phyloP scores from a whole-genome alignment of 2,113 vertebrate genomes.

The Ageneiosus marmoratus region DNA sequence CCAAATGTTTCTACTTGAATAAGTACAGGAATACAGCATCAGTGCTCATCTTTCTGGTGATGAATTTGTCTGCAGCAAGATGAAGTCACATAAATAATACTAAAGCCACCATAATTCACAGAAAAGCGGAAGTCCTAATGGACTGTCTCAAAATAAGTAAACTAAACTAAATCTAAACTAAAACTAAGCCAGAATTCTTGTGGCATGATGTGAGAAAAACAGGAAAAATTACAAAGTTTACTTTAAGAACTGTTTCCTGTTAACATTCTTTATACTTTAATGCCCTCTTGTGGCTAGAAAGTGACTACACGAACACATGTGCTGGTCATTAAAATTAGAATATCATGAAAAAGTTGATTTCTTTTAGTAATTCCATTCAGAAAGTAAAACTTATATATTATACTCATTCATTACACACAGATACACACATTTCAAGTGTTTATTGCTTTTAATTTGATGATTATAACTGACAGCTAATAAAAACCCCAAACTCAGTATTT shows the following conservation, averaged over 20 bases:
- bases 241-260: background rate
- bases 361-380: no score
- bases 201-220: background rate
- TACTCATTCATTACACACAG: no score
- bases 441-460: no score
- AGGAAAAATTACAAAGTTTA: background rate
- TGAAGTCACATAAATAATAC: slow-evolving; percentile 4
- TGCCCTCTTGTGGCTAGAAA: slow-evolving; percentile 29
- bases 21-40: background rate
- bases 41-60: background rate
- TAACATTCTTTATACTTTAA: slow-evolving; percentile 19
- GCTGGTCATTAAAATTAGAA: background rate
- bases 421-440: no score
- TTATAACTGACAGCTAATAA: no score
- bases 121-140: background rate
- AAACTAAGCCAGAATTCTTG: slow-evolving; percentile 25
- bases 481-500: no score
- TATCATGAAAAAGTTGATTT: background rate
- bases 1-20: background rate
- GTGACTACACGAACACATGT: background rate
- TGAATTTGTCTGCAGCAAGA: background rate
- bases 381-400: no score
- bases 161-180: slow-evolving; percentile 17
- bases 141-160: background rate
- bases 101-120: background rate